Base-by-base conservation (phyloP, 2,888 invertebrate species). In the Lithodes maja region DNA sequence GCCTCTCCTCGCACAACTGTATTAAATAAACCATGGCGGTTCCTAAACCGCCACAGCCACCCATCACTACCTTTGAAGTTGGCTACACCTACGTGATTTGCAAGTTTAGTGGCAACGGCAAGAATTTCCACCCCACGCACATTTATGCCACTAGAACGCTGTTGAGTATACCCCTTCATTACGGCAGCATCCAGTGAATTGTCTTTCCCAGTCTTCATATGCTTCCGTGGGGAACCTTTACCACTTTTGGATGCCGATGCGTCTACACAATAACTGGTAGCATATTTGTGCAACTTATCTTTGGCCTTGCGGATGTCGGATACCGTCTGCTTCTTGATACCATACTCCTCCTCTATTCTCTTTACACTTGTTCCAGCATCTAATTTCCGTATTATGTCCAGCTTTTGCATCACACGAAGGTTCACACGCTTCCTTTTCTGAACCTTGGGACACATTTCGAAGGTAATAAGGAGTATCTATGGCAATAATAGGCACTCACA, bases 281-380 rank as follows among this genome's bases (percentile, higher is more conserved):
- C 55, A 54, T 80, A 82, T 7, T 55, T n/a, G 12, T 49, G 17
- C 9, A 82, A 33, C 68, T 82, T 82, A 55, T 33, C 82, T 69
- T 82, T 82, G 69, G 82, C 82, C 69, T 53, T 68, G 12, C 15
- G 3, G 15, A 82, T 82, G 53, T 61, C 82, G 9, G 82, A 82
- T 12, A 82, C 68, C 3, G 82, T 68, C 53, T 82, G 82, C 68
- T 82, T 82, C 17, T 68, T 68, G 5, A 82, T 49, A 1, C 82
- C 82, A 68, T 82, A 82, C 82, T 82, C 82, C 49, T 82, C 82
- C 61, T 33, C 33, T 33, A 33, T 33, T 33, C 33, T 33, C 33
- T 33, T 33, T 33, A 33, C 33, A 33, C 33, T 33, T 33, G 9
- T 68, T 49, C 15, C 33, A 33, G 33, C 33, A 0, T 33, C 33